Percentiles rank a stretch among this genome's conserved stretches.
phyloP scores from a whole-genome alignment of 2,888 invertebrate species.

The Selenia dentaria region DNA sequence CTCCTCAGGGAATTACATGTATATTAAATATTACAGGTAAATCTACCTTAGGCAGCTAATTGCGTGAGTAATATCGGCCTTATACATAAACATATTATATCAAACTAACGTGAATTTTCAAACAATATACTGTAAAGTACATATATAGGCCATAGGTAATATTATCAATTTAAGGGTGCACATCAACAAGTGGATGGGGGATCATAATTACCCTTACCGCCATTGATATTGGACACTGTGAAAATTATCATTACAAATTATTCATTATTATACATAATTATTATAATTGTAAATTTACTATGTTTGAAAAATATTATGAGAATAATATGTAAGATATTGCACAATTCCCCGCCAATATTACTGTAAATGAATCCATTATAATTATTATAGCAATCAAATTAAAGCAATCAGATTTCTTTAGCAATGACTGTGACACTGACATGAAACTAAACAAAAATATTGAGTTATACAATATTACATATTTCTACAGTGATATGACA shows the following conservation, averaged over 20 bases:
- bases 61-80: no score
- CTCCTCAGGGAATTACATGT: no score
- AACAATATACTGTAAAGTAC: background rate
- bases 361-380: background rate
- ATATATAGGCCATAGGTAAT: background rate
- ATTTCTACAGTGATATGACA: conserved; percentile 19
- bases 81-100: no score
- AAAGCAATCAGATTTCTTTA: no score
- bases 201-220: conserved; percentile 74
- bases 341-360: conserved; percentile 45
- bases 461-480: conserved; percentile 3
- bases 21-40: no score
- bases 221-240: conserved; percentile 78
- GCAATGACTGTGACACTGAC: no score
- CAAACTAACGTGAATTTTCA: no score
- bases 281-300: background rate
- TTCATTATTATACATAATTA: conserved; percentile 17
- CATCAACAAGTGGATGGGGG: conserved; percentile 76
- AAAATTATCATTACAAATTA: conserved; percentile 72
- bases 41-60: no score
- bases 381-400: no score
- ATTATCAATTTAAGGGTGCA: conserved; percentile 50
- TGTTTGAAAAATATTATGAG: background rate
- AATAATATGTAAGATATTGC: conserved; percentile 33
- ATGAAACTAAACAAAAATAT: background rate